Percentiles rank a stretch among this genome's conserved stretches.
phyloP scores from a whole-genome alignment of 2,113 vertebrate genomes.

The Poeciliopsis retropinna region DNA sequence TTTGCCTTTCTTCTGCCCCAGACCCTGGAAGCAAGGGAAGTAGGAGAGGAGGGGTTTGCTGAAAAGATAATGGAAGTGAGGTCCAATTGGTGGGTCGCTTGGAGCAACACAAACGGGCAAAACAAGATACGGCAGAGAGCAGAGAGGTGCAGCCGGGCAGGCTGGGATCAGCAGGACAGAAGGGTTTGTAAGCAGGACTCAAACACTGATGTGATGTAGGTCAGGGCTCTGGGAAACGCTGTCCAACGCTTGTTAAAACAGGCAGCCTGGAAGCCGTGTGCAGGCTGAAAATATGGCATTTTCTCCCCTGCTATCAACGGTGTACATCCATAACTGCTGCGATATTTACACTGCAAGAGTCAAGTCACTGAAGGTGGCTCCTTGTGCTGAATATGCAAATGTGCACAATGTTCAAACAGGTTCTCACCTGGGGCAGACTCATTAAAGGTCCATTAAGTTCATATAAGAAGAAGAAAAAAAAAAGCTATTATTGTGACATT shows the following conservation, averaged over 20 bases:
- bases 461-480: neutral
- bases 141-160: conserved; percentile 1
- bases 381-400: neutral
- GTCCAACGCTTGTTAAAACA: neutral
- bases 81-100: conserved; percentile 43
- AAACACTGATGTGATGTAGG: too few species aligned
- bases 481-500: neutral
- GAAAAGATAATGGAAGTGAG: conserved; percentile 45
- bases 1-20: conserved; percentile 43
- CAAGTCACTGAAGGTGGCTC: neutral
- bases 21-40: conserved; percentile 20
- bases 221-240: too few species aligned
- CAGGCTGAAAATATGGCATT: too few species aligned
- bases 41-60: neutral
- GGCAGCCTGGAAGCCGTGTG: conserved; percentile 32
- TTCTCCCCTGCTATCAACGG: too few species aligned
- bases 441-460: neutral
- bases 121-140: conserved; percentile 26
- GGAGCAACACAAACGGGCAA: conserved; percentile 17
- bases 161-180: neutral
- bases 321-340: too few species aligned
- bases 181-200: neutral
- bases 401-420: neutral
- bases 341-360: too few species aligned
- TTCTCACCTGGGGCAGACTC: neutral